Evolutionary conservation across 2,888 invertebrate species (phyloP).

Genomic region (Acrocera orbiculus): DNA sequence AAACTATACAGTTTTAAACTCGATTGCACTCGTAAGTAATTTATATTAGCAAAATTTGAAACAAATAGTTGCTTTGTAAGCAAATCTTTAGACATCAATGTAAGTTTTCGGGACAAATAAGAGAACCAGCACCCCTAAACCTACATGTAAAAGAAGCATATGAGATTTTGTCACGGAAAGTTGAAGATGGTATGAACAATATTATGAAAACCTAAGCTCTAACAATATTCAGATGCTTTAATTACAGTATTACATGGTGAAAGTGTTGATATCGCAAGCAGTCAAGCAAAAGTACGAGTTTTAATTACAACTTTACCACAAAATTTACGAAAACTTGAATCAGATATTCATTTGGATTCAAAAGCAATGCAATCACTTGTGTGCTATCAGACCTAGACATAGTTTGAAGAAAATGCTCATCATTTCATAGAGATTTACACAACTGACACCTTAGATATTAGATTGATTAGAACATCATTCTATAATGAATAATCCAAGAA

Average conservation of each 20-base stretch:
- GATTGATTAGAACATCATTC: constrained; percentile 91
- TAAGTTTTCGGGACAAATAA: no score
- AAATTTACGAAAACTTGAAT: constrained; percentile 82
- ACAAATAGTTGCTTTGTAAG: no score
- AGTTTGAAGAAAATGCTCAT: constrained; percentile 97
- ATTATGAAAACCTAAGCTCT: constrained; percentile 44
- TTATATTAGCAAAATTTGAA: no score
- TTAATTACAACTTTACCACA: constrained; percentile 88
- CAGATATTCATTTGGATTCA: constrained; percentile 59
- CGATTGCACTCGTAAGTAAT: no score
- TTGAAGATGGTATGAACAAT: constrained; percentile 68
- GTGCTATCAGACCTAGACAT: no score
- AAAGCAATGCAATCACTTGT: constrained; percentile 74
- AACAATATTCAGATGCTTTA: constrained; percentile 38
- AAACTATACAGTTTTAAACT: no score
- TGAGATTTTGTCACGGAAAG: constrained; percentile 76
- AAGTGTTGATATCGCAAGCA: constrained; percentile 77
- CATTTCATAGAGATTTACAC: constrained; percentile 86
- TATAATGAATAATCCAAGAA: constrained; percentile 86
- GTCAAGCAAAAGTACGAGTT: constrained; percentile 72
- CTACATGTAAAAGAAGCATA: constrained; percentile 91
- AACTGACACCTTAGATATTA: constrained; percentile 91
- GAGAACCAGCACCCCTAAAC: no score
- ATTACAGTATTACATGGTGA: constrained; percentile 40
- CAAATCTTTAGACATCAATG: no score